Percentiles rank a stretch among this genome's conserved stretches.
phyloP scores from a whole-genome alignment of 2,888 invertebrate species.

The Lithosia quadra region DNA sequence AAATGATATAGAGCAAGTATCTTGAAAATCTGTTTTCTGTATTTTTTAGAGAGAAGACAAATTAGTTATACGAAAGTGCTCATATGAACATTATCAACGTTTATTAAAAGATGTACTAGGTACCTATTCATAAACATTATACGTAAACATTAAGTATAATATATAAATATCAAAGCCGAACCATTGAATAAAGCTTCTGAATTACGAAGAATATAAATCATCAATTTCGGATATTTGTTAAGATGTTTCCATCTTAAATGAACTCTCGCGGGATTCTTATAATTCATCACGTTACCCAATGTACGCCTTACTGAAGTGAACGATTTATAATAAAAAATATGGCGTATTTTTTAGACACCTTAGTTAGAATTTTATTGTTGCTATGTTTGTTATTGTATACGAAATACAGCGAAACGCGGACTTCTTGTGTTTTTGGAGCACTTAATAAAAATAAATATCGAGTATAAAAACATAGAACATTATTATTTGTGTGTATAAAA shows the following conservation, averaged over 20 bases:
- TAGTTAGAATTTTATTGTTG: conserved; percentile 16
- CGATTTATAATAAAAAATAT: conserved; percentile 47
- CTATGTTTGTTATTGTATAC: background rate
- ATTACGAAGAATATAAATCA: conserved; percentile 39
- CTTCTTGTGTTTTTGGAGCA: too few relatives aligned
- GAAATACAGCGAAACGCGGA: background rate
- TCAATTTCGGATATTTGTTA: conserved; percentile 30
- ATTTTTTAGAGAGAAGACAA: too few relatives aligned
- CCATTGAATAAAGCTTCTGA: conserved; percentile 7
- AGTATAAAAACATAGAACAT: too few relatives aligned
- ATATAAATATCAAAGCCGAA: conserved; percentile 14
- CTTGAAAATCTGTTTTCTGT: too few relatives aligned
- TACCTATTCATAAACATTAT: conserved; percentile 5
- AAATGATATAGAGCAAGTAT: too few relatives aligned
- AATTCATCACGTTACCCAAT: conserved; percentile 49
- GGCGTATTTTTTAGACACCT: conserved; percentile 4
- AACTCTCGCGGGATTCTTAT: conserved; percentile 35
- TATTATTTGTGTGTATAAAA: too few relatives aligned
- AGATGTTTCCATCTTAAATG: conserved; percentile 42
- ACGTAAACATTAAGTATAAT: conserved; percentile 10
- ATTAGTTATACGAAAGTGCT: too few relatives aligned
- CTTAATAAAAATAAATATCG: too few relatives aligned
- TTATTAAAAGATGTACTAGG: background rate
- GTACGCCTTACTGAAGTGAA: conserved; percentile 46
- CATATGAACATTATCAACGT: background rate